Evolutionary conservation across 2,888 invertebrate genomes (phyloP).

Genomic region (Andrena flavipes): DNA sequence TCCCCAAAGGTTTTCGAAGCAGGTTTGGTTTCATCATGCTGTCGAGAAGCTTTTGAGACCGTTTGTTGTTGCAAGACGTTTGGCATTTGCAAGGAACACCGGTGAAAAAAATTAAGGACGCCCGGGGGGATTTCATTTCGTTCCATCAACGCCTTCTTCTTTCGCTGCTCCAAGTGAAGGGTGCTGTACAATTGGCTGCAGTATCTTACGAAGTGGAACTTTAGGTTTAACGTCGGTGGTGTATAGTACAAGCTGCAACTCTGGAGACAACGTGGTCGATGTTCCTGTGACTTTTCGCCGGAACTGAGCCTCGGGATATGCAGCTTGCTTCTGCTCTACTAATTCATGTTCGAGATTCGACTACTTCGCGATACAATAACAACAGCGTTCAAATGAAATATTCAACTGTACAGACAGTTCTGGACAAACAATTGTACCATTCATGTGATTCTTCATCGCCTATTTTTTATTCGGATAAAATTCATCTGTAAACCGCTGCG

Average conservation of each 20-base stretch:
- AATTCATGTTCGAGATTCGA: too few species aligned
- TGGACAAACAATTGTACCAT: too few species aligned
- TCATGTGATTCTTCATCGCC: too few species aligned
- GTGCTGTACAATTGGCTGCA: not conserved
- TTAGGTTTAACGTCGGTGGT: not conserved
- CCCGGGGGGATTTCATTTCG: not conserved
- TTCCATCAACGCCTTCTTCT: not conserved
- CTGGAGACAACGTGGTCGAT: too few species aligned
- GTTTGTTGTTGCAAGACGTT: slow-evolving; percentile 1
- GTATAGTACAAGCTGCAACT: not conserved
- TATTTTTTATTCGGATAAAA: too few species aligned
- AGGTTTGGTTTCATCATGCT: not conserved
- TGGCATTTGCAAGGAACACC: not conserved
- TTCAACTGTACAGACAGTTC: too few species aligned
- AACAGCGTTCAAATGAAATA: not conserved
- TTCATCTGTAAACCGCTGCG: too few species aligned
- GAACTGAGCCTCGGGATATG: too few species aligned
- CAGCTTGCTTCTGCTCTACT: too few species aligned
- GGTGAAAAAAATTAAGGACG: not conserved
- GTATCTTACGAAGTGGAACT: not conserved
- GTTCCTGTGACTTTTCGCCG: too few species aligned
- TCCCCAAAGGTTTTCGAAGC: not conserved
- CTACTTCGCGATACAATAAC: not conserved
- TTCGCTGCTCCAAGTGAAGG: not conserved
- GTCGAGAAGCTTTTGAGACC: not conserved